phyloP scores from a whole-genome alignment of 2,888 invertebrate species.

The Tenthredo livida region DNA sequence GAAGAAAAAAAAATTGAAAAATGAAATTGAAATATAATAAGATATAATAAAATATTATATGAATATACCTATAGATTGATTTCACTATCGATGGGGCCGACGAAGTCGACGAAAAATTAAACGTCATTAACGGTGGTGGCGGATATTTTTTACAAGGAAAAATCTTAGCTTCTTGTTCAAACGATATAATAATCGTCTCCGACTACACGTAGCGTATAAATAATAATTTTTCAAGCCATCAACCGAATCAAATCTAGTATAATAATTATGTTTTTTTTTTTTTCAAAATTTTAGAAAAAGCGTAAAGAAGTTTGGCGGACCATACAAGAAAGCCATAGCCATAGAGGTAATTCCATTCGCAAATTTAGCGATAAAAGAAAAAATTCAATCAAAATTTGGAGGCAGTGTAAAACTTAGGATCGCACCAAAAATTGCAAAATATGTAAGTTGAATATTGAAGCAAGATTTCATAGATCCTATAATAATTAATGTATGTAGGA shows the following conservation, averaged over 20 bases:
- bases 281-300: constrained; percentile 83
- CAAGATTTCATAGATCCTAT: no score
- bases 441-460: no score
- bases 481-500: no score
- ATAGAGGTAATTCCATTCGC: constrained; percentile 98
- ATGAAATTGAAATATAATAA: no score
- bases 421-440: constrained; percentile 89
- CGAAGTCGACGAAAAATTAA: constrained; percentile 93
- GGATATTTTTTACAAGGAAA: constrained; percentile 98
- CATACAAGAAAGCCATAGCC: constrained; percentile 95
- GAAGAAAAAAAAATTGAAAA: no score
- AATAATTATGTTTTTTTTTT: no score
- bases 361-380: constrained; percentile 89
- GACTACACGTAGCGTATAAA: constrained; percentile 86
- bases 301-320: constrained; percentile 89
- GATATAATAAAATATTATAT: no score
- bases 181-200: constrained; percentile 92
- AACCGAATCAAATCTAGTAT: no score
- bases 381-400: constrained; percentile 86
- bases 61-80: no score
- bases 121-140: constrained; percentile 98
- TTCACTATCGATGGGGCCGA: constrained; percentile 98
- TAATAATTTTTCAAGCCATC: no score
- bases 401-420: constrained; percentile 89
- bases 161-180: constrained; percentile 95